Percentiles rank a stretch among this genome's conserved stretches.
phyloP scores from a whole-genome alignment of 1,140 invertebrate genomes.

The Atta colombica region DNA sequence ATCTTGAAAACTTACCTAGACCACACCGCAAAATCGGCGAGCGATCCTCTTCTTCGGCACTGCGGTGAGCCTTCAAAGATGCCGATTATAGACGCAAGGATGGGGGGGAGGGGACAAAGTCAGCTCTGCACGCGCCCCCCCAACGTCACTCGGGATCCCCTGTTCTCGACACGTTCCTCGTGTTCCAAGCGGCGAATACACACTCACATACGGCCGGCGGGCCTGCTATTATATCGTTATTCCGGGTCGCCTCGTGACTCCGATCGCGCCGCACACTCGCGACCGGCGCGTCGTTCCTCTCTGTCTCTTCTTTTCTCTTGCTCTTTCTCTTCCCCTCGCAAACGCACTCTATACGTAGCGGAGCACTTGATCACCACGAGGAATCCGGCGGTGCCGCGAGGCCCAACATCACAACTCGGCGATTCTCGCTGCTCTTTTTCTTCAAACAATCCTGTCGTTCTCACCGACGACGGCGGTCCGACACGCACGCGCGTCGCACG shows the following conservation, averaged over 20 bases:
- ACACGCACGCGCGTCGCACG: background rate
- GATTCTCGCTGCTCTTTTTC: background rate
- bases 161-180: constrained; percentile 63
- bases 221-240: constrained; percentile 49
- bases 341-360: constrained; percentile 39
- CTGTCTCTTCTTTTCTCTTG: no score
- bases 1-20: constrained; percentile 74
- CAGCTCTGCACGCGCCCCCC: constrained; percentile 77
- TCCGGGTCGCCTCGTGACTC: constrained; percentile 46
- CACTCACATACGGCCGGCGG: constrained; percentile 52
- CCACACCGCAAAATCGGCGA: constrained; percentile 66
- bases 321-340: background rate
- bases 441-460: constrained; percentile 11
- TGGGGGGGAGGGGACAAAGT: constrained; percentile 75
- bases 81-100: constrained; percentile 53
- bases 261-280: constrained; percentile 32
- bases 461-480: background rate
- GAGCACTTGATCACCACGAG: constrained; percentile 58
- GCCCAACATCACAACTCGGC: constrained; percentile 19
- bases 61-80: constrained; percentile 46
- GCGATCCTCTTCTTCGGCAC: constrained; percentile 37
- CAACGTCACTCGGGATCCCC: constrained; percentile 73
- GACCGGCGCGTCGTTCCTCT: background rate
- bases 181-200: constrained; percentile 51
- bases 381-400: background rate